Conservation (phyloP, 2,113 vertebrate genomes). For the Ciconia maguari region DNA sequence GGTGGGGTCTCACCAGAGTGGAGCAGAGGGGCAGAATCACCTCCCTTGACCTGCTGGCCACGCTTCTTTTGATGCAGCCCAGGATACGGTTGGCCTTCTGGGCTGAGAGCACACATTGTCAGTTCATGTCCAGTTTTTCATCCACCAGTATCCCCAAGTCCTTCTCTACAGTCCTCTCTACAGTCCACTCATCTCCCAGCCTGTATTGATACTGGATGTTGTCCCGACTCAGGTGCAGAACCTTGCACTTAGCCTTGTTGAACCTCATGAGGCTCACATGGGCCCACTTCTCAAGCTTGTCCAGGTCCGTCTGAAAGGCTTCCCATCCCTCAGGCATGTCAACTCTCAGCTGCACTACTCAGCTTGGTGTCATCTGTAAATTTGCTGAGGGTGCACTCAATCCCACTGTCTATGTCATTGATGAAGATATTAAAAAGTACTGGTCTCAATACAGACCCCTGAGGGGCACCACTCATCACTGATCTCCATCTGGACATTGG, state of each 20-base stretch:
- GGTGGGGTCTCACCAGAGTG: neutral
- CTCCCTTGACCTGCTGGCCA: neutral
- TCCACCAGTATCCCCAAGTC: neutral
- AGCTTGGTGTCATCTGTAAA: neutral
- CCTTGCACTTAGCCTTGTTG: neutral
- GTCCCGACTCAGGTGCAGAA: neutral
- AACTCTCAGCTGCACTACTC: neutral
- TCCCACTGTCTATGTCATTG: neutral
- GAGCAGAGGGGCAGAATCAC: neutral
- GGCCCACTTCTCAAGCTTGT: no score
- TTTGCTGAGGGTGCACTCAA: neutral
- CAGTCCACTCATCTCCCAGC: neutral
- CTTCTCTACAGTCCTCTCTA: neutral
- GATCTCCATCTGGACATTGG: neutral
- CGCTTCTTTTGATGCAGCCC: neutral
- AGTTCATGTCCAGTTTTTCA: neutral
- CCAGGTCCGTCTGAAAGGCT: neutral
- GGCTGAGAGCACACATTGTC: neutral
- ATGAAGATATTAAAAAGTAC: neutral
- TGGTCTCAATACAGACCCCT: rapidly evolving
- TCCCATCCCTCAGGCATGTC: neutral
- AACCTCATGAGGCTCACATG: no score
- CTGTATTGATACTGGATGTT: no score
- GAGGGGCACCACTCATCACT: neutral
- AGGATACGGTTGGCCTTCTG: neutral